Evolutionary conservation across 2,888 invertebrate species (phyloP).

Genomic region (Erebia palarica): DNA sequence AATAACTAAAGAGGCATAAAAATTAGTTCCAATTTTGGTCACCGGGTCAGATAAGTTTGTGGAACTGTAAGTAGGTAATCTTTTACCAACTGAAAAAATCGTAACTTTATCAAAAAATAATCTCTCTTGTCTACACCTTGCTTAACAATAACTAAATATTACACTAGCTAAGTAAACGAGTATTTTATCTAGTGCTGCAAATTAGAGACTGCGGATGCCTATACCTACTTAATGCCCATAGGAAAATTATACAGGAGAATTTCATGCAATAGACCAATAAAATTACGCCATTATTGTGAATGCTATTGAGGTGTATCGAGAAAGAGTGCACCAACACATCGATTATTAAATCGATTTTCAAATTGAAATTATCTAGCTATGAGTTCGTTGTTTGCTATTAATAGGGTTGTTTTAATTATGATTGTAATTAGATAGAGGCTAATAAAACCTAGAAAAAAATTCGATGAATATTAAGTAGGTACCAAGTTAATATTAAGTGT

Average conservation of each 20-base stretch:
- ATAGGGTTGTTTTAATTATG: background rate
- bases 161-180: conserved; percentile 28
- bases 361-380: conserved; percentile 21
- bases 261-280: conserved; percentile 48
- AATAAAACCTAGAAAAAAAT: background rate
- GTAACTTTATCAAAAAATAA: too few species aligned
- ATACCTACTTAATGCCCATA: conserved; percentile 16
- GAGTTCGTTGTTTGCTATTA: background rate
- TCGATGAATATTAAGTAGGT: too few species aligned
- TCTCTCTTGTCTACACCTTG: background rate
- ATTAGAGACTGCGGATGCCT: conserved; percentile 37
- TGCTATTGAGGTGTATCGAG: conserved; percentile 39
- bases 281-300: conserved; percentile 50
- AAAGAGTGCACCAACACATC: conserved; percentile 10
- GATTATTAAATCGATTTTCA: conserved; percentile 34
- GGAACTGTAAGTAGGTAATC: too few species aligned
- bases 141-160: conserved; percentile 24
- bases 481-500: too few species aligned
- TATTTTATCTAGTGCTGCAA: conserved; percentile 30
- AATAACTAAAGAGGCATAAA: too few species aligned
- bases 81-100: too few species aligned
- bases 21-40: too few species aligned
- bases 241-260: conserved; percentile 48
- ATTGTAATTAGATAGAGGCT: conserved; percentile 6
- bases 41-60: too few species aligned